Evolutionary conservation across 2,888 invertebrate species (phyloP), one percentile per base, ranked within the genome.

Genomic region (Eilema depressum): DNA sequence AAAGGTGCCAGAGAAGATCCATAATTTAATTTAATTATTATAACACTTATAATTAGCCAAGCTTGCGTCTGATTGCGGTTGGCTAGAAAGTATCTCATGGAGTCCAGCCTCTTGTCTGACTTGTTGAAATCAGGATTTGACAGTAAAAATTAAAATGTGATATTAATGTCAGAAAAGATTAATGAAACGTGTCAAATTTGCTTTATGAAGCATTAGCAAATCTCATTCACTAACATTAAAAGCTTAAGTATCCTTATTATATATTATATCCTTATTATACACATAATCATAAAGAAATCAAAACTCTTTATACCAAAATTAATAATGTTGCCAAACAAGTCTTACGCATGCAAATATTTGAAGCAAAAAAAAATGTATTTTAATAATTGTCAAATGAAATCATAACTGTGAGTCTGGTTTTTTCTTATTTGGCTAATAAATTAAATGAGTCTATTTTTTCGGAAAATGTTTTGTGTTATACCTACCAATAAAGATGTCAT

Each of bases 401-500:
- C 56, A 71, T 83, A 77, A 77, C 79, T 77, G 82, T 78, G 56
- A 59, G 60, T 70, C 63, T 65, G 53, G 73, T 73, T 76, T 73
- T 14, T 37, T 76, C 68, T 68, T 73, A 66, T 71, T 75, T 33
- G 8, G 41, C 60, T 33, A 66, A 71, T 71, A 75, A 74, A 80
- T 74, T 77, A n/a, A 68, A 63, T 67, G 67, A 61, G 41, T 75
- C 68, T n/a, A 53, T 53, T 62, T 69, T 59, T 65, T 69, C 37
- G 47, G 33, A 63, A 74, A 70, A 70, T 66, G 61, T 69, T 69
- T 71, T 66, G 65, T 70, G 68, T 66, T 73, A 64, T 53, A 71
- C 73, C 73, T 53, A 71, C 73, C 73, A 65, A 77, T 83, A 85
- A 83, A 84, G 65, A 74, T 82, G 81, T 83, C 77, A 70, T 66